Base-by-base conservation (phyloP, 2,797 vertebrate species). In the Cirrhinus mrigala region DNA sequence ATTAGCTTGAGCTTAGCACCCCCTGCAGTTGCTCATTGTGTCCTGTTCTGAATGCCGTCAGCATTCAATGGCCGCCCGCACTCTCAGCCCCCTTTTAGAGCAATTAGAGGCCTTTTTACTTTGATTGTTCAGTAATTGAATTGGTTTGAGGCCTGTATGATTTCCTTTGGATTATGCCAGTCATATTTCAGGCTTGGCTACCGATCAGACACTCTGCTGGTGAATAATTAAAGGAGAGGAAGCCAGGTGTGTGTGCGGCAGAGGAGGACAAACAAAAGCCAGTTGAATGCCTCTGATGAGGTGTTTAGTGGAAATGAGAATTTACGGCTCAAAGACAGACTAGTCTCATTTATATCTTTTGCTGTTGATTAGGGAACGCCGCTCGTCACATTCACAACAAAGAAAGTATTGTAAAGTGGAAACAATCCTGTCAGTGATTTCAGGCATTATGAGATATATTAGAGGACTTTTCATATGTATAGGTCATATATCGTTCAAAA, bases 71-170 rank as follows among this genome's bases (percentile, higher is more conserved):
- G 87, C n/a, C 50, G 78, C 58, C 86, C 6, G 62, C 92, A 92
- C 90, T 92, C 93, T 92, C 87, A 88, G 93, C 92, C 92, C 92
- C 91, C 92, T 94, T 92, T 94, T 94, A 91, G 90, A 91, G 94
- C 93, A 96, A 96, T 96, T 96, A 96, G 92, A 93, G 93, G 91
- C 92, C 91, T 96, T 95, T 95, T 93, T 94, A 93, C 95, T 94
- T 92, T 95, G 94, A 96, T 96, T 96, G 95, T 93, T 93, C 92
- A 89, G 94, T 96, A 95, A 96, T 96, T 96, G 93, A 96, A 95
- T 95, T 94, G 94, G 95, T 95, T 94, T 90, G 92, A 95, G 94
- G 88, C 89, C 91, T 87, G 91, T 93, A 94, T 95, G 94, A 95
- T 96, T 96, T 94, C 91, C 87, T 92, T 92, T 92, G 37, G 90